Evolutionary conservation across 2,888 invertebrate genomes (phyloP).

Genomic region (Sminthurides aquaticus): DNA sequence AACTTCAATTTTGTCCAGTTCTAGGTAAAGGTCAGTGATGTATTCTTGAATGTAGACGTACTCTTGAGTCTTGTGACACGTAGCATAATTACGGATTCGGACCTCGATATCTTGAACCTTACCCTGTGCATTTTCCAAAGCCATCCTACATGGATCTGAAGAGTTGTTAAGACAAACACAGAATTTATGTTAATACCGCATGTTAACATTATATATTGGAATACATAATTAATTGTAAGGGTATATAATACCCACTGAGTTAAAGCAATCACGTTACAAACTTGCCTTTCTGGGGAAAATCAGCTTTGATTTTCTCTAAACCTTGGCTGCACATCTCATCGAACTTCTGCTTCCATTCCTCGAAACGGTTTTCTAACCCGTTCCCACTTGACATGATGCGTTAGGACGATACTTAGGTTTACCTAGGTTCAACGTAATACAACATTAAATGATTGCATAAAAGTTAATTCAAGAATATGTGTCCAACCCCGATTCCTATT

Average conservation of each 20-base stretch:
- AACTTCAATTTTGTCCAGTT: not conserved
- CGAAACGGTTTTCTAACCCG: not conserved
- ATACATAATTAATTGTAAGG: too few species aligned
- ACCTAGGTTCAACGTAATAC: not conserved
- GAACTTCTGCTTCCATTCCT: not conserved
- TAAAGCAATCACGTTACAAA: not conserved
- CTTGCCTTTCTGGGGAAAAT: not conserved
- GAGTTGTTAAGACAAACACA: not conserved
- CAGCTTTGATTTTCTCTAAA: not conserved
- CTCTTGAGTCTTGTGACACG: not conserved
- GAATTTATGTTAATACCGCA: too few species aligned
- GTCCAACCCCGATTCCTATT: too few species aligned
- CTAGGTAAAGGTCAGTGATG: not conserved
- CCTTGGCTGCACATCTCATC: not conserved
- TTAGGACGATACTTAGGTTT: not conserved
- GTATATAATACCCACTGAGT: too few species aligned
- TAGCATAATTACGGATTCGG: not conserved
- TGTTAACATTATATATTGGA: too few species aligned
- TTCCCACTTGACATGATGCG: not conserved
- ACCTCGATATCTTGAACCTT: not conserved
- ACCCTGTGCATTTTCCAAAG: not conserved
- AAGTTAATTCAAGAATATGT: too few species aligned
- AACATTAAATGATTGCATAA: too few species aligned
- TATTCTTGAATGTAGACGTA: not conserved
- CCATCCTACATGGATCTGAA: not conserved